Evolutionary conservation across 2,797 vertebrate species (phyloP), one percentile per base, ranked within the genome.

Genomic region (Lepilemur septentrionalis): DNA sequence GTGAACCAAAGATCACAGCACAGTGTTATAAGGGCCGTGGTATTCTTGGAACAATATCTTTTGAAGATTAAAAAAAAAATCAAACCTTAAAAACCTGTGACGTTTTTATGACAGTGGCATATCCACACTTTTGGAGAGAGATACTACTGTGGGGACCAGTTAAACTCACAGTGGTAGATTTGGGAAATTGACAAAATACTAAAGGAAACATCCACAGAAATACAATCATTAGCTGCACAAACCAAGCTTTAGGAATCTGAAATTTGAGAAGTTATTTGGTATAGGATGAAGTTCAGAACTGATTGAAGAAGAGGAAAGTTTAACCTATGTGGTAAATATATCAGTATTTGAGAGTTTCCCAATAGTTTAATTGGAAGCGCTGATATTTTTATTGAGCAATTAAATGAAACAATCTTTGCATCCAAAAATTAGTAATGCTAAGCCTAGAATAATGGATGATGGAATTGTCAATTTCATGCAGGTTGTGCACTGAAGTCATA

Each of bases 321-420:
- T 84, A 69, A 61, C 72, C 11, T 86, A 12, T 41, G 32, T 10
- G 15, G 25, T 28, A 81, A 15, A 89, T n/a, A 67, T 15, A 35
- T 91, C 83, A 41, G 30, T 83, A 18, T 65, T 91, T 78, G 72
- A 94, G 43, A 93, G 18, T 76, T 94, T 76, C 30, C 59, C 5
- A 11, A 10, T 75, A 89, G 89, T 48, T 81, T 86, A 93, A 95
- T 57, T 83, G 75, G 50, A 89, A 32, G 57, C 69, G 25, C 22
- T 86, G 38, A 75, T n/a, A 10, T 65, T 95, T 95, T 89, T 91
- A 95, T 75, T 38, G 80, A 81, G 57, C 15, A 81, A 67, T 86
- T 94, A 83, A 89, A 89, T 52, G 20, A 94, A 95, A 93, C n/a
- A 93, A 72, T 22, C 69, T 85, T 89, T 78, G 80, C 43, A 59